A percentile compares a stretch with the other conserved stretches of the same genome.
phyloP scores from a whole-genome alignment of 2,113 vertebrate species.

The Vidua macroura region DNA sequence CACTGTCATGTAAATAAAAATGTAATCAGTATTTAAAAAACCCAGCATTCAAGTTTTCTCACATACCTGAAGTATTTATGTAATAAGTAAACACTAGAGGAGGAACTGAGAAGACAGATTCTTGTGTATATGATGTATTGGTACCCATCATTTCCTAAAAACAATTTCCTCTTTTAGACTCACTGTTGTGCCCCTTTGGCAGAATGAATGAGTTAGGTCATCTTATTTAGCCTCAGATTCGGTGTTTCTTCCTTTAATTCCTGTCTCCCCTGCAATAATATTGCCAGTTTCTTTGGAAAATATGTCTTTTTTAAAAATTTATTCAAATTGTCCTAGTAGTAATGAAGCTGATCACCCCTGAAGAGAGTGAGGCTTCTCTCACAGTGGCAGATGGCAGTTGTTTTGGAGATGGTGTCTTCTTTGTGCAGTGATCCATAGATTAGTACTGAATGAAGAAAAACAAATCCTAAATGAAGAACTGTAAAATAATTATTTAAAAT shows the following conservation, averaged over 20 bases:
- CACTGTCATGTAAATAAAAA: not conserved
- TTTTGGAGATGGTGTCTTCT: not conserved
- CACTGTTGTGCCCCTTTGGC: not conserved
- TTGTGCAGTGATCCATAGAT: not conserved
- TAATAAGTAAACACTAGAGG: not conserved
- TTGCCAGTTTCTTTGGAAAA: not conserved
- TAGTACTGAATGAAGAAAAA: not conserved
- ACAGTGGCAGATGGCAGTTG: not conserved
- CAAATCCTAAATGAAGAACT: not conserved
- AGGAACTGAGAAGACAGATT: not conserved
- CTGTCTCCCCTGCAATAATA: not conserved
- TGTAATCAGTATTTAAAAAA: not conserved
- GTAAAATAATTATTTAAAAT: not conserved
- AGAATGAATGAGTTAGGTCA: not conserved
- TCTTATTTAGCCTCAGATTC: not conserved
- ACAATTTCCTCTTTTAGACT: not conserved
- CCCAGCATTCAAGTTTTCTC: not conserved
- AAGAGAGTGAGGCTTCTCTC: not conserved
- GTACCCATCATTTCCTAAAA: not conserved
- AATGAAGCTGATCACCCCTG: not conserved
- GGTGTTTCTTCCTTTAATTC: not conserved
- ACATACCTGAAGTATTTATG: not conserved
- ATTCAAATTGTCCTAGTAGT: not conserved
- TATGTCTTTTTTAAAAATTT: not conserved
- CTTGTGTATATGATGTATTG: not conserved